A percentile compares a stretch with the other conserved stretches of the same genome.
phyloP scores from a whole-genome alignment of 2,797 vertebrate genomes.

The Gadopsis marmoratus region DNA sequence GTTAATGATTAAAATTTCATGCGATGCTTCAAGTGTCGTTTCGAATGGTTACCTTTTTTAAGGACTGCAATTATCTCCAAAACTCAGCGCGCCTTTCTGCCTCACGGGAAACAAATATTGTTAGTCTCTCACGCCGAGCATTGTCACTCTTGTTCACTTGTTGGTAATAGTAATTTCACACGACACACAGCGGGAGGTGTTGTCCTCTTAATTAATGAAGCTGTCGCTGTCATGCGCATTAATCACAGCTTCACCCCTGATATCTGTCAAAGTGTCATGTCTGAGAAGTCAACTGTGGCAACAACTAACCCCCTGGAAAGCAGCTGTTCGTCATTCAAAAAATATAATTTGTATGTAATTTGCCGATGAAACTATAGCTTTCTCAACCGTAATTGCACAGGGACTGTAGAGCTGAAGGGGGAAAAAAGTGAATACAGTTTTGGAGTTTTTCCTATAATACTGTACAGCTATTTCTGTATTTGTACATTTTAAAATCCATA shows the following conservation, averaged over 20 bases:
- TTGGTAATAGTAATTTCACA: conserved; percentile 48
- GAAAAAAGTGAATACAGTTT: background rate
- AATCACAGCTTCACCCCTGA: conserved; percentile 61
- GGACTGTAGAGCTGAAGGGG: background rate
- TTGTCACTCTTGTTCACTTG: conserved; percentile 20
- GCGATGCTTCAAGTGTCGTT: background rate
- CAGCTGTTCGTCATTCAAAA: conserved; percentile 13
- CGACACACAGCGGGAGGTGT: conserved; percentile 63
- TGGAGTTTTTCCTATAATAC: background rate
- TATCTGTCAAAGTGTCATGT: conserved; percentile 57
- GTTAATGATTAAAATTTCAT: background rate
- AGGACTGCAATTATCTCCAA: background rate
- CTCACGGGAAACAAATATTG: conserved; percentile 17
- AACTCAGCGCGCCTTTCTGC: background rate
- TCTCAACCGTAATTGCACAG: background rate
- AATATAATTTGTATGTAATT: background rate
- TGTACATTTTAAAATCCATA: background rate
- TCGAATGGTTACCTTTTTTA: background rate
- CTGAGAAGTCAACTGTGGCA: conserved; percentile 35
- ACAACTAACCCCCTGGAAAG: conserved; percentile 39
- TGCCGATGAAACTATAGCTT: background rate
- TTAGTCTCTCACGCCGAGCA: conserved; percentile 4
- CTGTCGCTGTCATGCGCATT: conserved; percentile 61
- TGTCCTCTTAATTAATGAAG: conserved; percentile 61
- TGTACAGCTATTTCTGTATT: background rate